Evolutionary conservation across 2,113 vertebrate species (phyloP), one percentile per base, ranked within the genome.

Genomic region (Cygnus atratus): DNA sequence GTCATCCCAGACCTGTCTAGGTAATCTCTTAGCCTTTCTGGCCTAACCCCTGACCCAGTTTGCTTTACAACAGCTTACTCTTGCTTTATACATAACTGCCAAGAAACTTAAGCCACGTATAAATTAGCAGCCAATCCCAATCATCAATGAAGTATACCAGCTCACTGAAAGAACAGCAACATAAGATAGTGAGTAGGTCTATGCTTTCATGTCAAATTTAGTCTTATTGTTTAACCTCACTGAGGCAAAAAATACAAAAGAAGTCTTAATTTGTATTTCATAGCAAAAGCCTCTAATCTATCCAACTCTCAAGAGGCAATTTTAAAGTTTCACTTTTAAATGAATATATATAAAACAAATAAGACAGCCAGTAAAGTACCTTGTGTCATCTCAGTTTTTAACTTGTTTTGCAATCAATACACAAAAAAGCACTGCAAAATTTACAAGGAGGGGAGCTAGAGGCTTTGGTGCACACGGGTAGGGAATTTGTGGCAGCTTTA

Each of bases 161-260:
- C 13, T 81, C 43, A 90, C 8, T 80, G 31, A 39, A 83, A 16
- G 19, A 33, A 73, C 17, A 91, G 7, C 71, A 63, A 13, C 8
- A 65, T 33, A 81, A 75, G 87, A 65, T 1, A 5, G 3, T 7
- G 11, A 59, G 33, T 10, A 88, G 13, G 26, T 59, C 29, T 43
- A 13, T 0, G 0, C 25, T 57, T 68, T 3, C 15, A n/a, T 0
- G 1, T 79, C 72, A 17, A 10, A 21, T 79, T 72, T 50, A 13
- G 14, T 84, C 22, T 12, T 13, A 3, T 21, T 20, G 2, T 54
- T 77, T 78, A 90, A 81, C 13, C 2, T 79, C 44, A 35, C 13
- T 10, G n/a, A 58, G 11, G 52, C 35, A 58, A 81, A 81, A 46
- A 59, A 57, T 28, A 59, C 13, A 37, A 59, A 18, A 5, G 2